A percentile compares a stretch with the other conserved stretches of the same genome.
phyloP scores from a whole-genome alignment of 2,888 invertebrate genomes.

The Synanthedon formicaeformis region DNA sequence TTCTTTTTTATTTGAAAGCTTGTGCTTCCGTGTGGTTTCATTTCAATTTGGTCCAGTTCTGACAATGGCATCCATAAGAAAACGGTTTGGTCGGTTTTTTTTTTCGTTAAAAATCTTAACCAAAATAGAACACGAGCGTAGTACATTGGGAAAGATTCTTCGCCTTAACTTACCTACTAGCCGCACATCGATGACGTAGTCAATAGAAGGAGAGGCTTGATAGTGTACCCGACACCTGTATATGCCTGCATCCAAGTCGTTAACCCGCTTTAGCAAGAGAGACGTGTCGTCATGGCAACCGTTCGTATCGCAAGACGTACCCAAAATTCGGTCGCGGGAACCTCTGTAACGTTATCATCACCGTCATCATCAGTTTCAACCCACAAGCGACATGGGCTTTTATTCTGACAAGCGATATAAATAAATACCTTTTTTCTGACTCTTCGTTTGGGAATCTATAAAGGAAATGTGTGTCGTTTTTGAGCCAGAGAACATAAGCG shows the following conservation, averaged over 20 bases:
- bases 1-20: too few relatives aligned
- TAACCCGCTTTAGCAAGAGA: slow-evolving; percentile 31
- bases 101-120: too few relatives aligned
- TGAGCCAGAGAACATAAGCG: slow-evolving; percentile 47
- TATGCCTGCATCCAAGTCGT: slow-evolving; percentile 30
- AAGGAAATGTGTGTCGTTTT: slow-evolving; percentile 36
- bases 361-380: background rate
- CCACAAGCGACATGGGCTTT: background rate
- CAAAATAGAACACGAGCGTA: too few relatives aligned
- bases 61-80: too few relatives aligned
- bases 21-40: too few relatives aligned
- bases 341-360: background rate
- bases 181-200: slow-evolving; percentile 36
- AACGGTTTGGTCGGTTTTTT: too few relatives aligned
- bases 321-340: slow-evolving; percentile 22
- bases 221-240: slow-evolving; percentile 52
- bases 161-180: slow-evolving; percentile 35
- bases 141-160: too few relatives aligned
- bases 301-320: slow-evolving; percentile 25
- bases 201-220: slow-evolving; percentile 43
- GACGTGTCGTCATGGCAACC: slow-evolving; percentile 44
- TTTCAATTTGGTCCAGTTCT: too few relatives aligned
- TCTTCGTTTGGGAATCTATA: slow-evolving; percentile 44
- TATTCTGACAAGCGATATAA: background rate
- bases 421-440: slow-evolving; percentile 15